Base-by-base conservation (phyloP, 2,113 vertebrate genomes). In the Bagarius yarrelli region DNA sequence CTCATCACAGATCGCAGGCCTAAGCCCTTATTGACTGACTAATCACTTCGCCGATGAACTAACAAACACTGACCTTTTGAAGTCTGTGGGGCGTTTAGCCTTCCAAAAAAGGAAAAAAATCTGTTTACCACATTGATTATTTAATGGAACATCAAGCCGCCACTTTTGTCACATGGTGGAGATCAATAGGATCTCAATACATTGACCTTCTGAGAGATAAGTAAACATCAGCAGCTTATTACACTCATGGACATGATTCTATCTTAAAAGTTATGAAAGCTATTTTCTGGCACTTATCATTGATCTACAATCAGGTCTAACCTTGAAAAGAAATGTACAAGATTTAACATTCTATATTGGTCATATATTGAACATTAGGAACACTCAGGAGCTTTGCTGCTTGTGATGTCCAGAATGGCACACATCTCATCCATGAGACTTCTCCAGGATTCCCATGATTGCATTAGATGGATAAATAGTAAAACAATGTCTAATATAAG, bases 21-120 rank as follows among this genome's bases (percentile, higher is more conserved):
- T 86, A 88, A 88, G 91, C 91, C 88, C 91, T 93, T 93, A 97
- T 97, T 94, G 96, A 98, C 95, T 93, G 92, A 96, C 95, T 98
- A 97, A 98, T 97, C 96, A 96, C 94, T 97, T 94, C 91, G 93
- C 93, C 94, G 92, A 96, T 96, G 94, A 96, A 95, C 96, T 96
- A 97, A 96, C 95, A 96, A 95, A 95, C 95, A 95, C 94, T 96
- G 97, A 98, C 95, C 94, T 94, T 93, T 91, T 92, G 91, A 93
- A 93, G 92, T 94, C 92, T 91, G 78, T 92, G 90, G 86, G 95
- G 91, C 94, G 93, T 94, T 94, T 93, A 94, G 92, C 88, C 90
- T 90, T 19, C 90, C 1, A 83, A 80, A 79, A 80, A 84, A 53
- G 44, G 53, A 79, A 74, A 47, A 93, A 94, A 94, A 92, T 94